Evolutionary conservation across 2,113 vertebrate genomes (phyloP), one percentile per base, ranked within the genome.

Genomic region (Caloenas nicobarica): DNA sequence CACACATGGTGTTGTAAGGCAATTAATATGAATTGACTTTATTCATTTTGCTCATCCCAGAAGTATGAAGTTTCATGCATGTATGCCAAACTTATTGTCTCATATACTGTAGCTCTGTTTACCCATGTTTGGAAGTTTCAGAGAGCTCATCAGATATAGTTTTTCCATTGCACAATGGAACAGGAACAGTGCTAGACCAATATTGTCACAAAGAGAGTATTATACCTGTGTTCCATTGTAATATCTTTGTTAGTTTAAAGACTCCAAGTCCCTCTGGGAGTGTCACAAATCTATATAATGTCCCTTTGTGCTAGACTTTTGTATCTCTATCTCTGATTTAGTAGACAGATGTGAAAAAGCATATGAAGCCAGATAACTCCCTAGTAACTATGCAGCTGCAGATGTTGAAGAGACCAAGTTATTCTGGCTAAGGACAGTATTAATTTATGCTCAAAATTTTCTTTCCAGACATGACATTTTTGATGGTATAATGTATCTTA

Each of bases 381-480:
- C 73, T 71, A 91, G 92, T 96, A 96, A 94, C 83, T 79, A 74
- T 91, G 91, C 96, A 98, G 97, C 97, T 98, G 97, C 95, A 96
- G 88, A 96, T 90, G 83, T 90, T 94, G 65, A 78, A 86, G 82
- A 87, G 54, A 96, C 65, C 81, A 56, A 66, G 15, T 92, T 93
- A 81, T 91, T 94, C 69, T 87, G 81, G 80, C 92, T 93, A 72
- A 86, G 77, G 71, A 74, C 91, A 95, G 84, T 86, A 92, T 94
- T 79, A 91, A 88, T 93, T 70, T 96, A 89, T 94, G 79, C 78
- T 94, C 61, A 83, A 92, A 96, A 68, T 60, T 86, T 95, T 95
- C 54, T 31, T 94, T 95, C 86, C 94, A 97, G 94, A 87, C 86
- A 76, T 62, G 50, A 80, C 72, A 89, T 95, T 97, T 94, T 93